A percentile compares a stretch with the other conserved stretches of the same genome.
Conservation (phyloP, 2,113 vertebrate species). For the Steatornis caripensis region DNA sequence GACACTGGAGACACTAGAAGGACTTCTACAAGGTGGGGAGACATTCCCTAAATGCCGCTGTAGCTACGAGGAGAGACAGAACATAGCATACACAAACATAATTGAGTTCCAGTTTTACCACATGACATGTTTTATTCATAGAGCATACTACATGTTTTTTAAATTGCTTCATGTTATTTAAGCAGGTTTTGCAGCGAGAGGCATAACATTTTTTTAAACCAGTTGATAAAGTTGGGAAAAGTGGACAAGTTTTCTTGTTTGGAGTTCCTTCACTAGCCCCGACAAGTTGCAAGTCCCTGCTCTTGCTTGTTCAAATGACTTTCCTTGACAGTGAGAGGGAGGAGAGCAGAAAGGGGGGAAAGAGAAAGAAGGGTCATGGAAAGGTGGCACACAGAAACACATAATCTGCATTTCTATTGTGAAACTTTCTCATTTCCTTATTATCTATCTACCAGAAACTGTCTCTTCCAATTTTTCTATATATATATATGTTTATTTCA, state of each 20-base stretch:
- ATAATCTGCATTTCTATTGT: background rate
- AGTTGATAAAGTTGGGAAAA: background rate
- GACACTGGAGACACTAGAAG: background rate
- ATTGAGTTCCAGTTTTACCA: background rate
- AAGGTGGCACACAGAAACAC: background rate
- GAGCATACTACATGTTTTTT: background rate
- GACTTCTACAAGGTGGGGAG: background rate
- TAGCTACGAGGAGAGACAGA: background rate
- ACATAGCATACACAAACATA: background rate
- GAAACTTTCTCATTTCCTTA: background rate
- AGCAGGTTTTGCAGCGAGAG: background rate
- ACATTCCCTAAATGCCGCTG: background rate
- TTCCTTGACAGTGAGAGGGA: background rate
- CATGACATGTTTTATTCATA: background rate
- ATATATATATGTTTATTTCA: background rate
- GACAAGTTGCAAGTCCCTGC: background rate
- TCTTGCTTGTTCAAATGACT: background rate
- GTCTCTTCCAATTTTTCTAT: background rate
- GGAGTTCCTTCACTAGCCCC: background rate
- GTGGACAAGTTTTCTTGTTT: background rate
- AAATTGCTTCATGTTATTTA: background rate
- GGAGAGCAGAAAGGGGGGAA: background rate
- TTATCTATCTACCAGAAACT: background rate
- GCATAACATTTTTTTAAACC: background rate
- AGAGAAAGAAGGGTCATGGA: background rate